Evolutionary conservation across 2,113 vertebrate genomes (phyloP).

Genomic region (Hypanus sabinus): DNA sequence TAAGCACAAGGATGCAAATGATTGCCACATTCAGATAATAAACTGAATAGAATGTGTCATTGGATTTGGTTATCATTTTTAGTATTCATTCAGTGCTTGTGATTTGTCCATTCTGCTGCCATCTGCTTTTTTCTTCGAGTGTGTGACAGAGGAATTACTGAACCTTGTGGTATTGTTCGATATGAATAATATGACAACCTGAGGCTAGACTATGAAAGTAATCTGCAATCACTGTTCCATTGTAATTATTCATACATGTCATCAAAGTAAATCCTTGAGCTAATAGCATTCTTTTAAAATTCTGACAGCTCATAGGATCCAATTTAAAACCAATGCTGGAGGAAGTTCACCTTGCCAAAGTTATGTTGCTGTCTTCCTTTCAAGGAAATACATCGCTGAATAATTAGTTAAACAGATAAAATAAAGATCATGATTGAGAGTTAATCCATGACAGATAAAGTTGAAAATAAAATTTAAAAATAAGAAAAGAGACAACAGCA

Average conservation of each 20-base stretch:
- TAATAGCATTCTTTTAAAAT: conserved; percentile 27
- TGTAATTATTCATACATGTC: conserved; percentile 27
- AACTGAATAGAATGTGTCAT: too few relatives aligned
- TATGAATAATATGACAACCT: background rate
- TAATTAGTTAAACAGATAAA: conserved; percentile 15
- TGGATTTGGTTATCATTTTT: background rate
- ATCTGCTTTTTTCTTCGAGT: background rate
- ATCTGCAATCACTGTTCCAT: conserved; percentile 17
- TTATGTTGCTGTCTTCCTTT: background rate
- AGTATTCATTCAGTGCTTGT: background rate
- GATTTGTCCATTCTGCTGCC: background rate
- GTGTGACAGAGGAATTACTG: background rate
- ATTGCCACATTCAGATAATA: background rate
- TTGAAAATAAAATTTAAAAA: background rate
- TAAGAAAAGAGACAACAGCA: background rate
- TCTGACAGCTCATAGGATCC: conserved; percentile 12
- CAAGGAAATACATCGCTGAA: background rate
- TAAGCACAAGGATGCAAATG: background rate
- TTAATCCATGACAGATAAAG: background rate
- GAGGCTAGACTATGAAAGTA: conserved; percentile 2
- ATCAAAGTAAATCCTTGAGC: conserved; percentile 28
- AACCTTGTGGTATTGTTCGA: background rate
- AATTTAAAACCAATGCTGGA: conserved; percentile 8
- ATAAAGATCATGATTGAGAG: conserved; percentile 7
- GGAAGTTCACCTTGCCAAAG: background rate